Base-by-base conservation (phyloP, 1,140 invertebrate species). In the Phymastichus coffea region DNA sequence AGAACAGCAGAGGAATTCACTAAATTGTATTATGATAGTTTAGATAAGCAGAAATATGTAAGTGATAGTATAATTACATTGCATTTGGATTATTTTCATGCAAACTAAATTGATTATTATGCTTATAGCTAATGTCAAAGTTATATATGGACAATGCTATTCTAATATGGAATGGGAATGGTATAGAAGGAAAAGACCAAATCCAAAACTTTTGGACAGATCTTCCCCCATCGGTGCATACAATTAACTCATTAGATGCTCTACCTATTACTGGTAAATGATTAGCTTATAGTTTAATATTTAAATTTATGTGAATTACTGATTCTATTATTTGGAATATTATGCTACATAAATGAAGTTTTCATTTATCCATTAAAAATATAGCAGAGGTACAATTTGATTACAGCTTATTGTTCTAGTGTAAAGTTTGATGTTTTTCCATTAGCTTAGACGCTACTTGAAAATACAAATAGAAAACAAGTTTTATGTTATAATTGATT, bases 151-250 rank as follows among this genome's bases (percentile, higher is more conserved):
- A 93, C 41, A 85, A 84, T 23, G 91, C 86, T n/a, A 77, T 86
- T 20, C 75, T 94, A 44, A 86, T 91, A 25, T 95, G 91, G 92
- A 94, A 94, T 82, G 93, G 93, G 26, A 92, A 92, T 80, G 84
- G 86, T 17, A 81, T 87, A 0, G 84, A 76, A 60, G 90, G 90
- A 7, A 86, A 84, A 68, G 86, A 89, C 46, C 85, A 82, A 43
- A 93, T 95, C 55, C 85, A 91, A 67, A 90, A 91, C 68, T 93
- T 91, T 73, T 84, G 88, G 64, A 83, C 87, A 65, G 86, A 88
- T 57, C 71, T 94, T 55, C 92, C 91, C 25, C 70, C 83, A 3
- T 86, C 89, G 40, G 85, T 85, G 64, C 89, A 92, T 74, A 80
- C 77, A 19, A 57, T 93, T 23, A 83, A 79, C 43, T 88, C 88